These are phyloP conservation scores for Cynoglossus semilaevis DNA, from an alignment of 2,113 vertebrate genomes.

Conservation along the genomic window DNA sequence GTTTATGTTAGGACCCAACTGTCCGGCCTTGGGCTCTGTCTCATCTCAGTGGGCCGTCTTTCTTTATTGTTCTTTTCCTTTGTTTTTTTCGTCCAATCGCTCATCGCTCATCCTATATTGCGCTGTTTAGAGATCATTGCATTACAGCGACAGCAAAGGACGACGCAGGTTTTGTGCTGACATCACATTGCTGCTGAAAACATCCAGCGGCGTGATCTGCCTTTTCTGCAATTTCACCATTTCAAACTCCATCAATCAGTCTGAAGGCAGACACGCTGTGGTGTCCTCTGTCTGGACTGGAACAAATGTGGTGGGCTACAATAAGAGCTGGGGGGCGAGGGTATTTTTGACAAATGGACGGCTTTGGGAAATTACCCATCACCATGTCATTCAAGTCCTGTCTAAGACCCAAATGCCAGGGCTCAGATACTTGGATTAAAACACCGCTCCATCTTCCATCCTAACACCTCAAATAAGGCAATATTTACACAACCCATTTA, in stretches of 20 bases:
- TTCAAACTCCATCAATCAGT: constrained; percentile 45
- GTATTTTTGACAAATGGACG: constrained; percentile 39
- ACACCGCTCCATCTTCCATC: too few species aligned
- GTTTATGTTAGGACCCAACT: too few species aligned
- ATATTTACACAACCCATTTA: too few species aligned
- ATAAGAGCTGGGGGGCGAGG: constrained; percentile 6
- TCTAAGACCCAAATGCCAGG: constrained; percentile 4
- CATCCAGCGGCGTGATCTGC: constrained; percentile 1
- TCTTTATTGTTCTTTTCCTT: neutral
- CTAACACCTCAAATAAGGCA: too few species aligned
- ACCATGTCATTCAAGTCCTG: constrained; percentile 5
- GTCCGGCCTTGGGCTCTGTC: too few species aligned
- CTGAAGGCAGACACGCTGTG: constrained; percentile 29
- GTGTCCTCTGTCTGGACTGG: neutral
- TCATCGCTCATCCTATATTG: neutral
- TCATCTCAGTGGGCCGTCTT: too few species aligned
- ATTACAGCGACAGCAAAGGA: constrained; percentile 28
- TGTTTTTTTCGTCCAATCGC: constrained; percentile 2
- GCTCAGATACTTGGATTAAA: too few species aligned
- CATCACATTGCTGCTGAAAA: constrained; percentile 31
- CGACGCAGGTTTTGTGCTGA: constrained; percentile 38
- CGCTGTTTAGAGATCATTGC: neutral
- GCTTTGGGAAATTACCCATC: constrained; percentile 12
- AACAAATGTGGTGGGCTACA: constrained; percentile 36
- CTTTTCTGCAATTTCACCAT: neutral